Evolutionary conservation across 1,140 invertebrate species (phyloP).

Genomic region (Eufriesea mexicana): DNA sequence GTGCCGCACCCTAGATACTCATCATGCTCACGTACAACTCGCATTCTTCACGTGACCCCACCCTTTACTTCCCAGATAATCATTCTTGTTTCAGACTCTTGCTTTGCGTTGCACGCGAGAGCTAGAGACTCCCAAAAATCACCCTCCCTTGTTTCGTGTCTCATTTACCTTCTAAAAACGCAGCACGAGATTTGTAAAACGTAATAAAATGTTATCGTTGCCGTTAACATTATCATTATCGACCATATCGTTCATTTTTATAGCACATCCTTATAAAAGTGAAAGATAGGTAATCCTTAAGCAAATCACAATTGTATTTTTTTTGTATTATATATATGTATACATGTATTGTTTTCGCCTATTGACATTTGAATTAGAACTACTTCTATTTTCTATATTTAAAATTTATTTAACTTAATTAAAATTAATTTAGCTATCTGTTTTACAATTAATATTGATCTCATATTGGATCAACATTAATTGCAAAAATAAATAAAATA

Average conservation of each 20-base stretch:
- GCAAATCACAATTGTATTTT: not conserved
- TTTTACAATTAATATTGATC: no score
- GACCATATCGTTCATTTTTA: not conserved
- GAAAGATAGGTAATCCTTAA: not conserved
- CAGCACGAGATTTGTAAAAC: not conserved
- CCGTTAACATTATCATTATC: not conserved
- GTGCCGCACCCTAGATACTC: slow-evolving; percentile 44
- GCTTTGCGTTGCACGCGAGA: slow-evolving; percentile 70
- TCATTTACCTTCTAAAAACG: no score
- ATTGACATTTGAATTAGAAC: no score
- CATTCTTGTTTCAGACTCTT: slow-evolving; percentile 64
- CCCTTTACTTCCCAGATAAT: slow-evolving; percentile 71
- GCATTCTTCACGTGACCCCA: slow-evolving; percentile 63
- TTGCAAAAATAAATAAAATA: no score
- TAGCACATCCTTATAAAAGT: not conserved
- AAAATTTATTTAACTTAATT: no score
- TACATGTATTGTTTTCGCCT: not conserved
- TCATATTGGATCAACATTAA: no score
- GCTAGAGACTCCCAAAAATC: slow-evolving; percentile 69
- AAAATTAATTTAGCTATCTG: no score
- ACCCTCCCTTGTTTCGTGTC: slow-evolving; percentile 22
- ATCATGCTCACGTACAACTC: slow-evolving; percentile 32
- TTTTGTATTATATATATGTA: no score
- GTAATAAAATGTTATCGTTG: slow-evolving; percentile 13
- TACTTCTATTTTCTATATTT: no score